Conservation (phyloP, 2,888 invertebrate species). For the Acrobasis suavella region DNA sequence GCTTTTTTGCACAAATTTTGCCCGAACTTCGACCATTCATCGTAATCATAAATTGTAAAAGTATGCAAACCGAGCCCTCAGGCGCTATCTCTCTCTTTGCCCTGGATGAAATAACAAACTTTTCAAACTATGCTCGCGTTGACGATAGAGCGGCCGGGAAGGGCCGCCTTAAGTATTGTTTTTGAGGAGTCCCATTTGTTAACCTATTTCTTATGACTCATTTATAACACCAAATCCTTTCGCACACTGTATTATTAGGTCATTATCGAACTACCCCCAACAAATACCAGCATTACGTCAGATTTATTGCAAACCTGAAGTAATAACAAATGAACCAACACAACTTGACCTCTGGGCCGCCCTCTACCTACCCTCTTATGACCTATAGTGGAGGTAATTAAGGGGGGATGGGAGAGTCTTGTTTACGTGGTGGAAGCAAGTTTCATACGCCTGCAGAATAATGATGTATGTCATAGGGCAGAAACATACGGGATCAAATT, state of each 20-base stretch:
- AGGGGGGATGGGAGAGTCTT: constrained; percentile 12
- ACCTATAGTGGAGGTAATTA: neutral
- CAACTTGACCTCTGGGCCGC: neutral
- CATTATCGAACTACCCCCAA: constrained; percentile 16
- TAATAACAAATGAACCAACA: constrained; percentile 12
- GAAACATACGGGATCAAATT: constrained; percentile 7
- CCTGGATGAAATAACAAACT: no score
- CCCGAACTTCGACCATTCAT: no score
- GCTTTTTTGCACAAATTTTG: no score
- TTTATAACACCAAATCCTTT: neutral
- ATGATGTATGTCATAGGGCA: constrained; percentile 20
- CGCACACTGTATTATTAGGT: constrained; percentile 13
- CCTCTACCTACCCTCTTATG: constrained; percentile 10
- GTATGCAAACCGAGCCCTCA: no score
- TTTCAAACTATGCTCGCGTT: no score
- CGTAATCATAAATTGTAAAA: no score
- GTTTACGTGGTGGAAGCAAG: constrained; percentile 17
- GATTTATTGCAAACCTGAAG: constrained; percentile 23
- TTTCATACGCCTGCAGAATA: constrained; percentile 22
- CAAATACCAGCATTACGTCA: constrained; percentile 18
- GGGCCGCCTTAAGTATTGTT: no score
- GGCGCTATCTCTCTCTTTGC: no score
- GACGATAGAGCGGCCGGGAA: no score
- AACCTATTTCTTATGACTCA: no score
- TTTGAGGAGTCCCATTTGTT: no score